phyloP scores from a whole-genome alignment of 2,888 invertebrate genomes.

The Amblyjoppa fuscipennis region DNA sequence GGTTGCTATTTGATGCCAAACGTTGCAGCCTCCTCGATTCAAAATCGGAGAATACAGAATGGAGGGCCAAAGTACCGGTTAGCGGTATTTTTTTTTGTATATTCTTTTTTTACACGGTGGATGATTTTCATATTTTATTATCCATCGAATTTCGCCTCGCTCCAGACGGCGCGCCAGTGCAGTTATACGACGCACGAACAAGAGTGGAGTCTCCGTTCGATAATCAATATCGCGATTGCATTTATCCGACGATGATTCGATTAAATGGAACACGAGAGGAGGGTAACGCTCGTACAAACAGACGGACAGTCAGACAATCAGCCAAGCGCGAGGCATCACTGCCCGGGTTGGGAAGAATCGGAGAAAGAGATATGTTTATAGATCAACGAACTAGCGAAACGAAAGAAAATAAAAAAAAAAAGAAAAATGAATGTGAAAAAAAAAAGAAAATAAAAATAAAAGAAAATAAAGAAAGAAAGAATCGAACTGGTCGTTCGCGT shows the following conservation, averaged over 20 bases:
- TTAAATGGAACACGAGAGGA: constrained; percentile 29
- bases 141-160: constrained; percentile 1
- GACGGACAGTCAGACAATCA: constrained; percentile 35
- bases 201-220: neutral
- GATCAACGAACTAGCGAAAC: constrained; percentile 58
- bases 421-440: constrained; percentile 17
- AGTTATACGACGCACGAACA: neutral
- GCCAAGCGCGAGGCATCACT: constrained; percentile 39
- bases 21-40: constrained; percentile 40
- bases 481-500: constrained; percentile 65
- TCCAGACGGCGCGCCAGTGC: neutral
- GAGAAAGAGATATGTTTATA: constrained; percentile 43
- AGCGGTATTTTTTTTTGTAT: constrained; percentile 20
- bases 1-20: constrained; percentile 54
- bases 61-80: constrained; percentile 52
- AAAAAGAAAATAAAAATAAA: constrained; percentile 26
- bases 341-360: constrained; percentile 1
- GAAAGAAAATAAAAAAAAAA: constrained; percentile 47
- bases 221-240: constrained; percentile 18
- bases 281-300: constrained; percentile 33
- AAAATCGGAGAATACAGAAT: constrained; percentile 31
- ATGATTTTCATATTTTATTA: constrained; percentile 35
- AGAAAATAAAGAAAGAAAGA: constrained; percentile 53
- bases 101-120: neutral
- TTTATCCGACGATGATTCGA: constrained; percentile 27